Conservation (phyloP, 2,113 vertebrate species). For the Porphyrio hochstetteri region DNA sequence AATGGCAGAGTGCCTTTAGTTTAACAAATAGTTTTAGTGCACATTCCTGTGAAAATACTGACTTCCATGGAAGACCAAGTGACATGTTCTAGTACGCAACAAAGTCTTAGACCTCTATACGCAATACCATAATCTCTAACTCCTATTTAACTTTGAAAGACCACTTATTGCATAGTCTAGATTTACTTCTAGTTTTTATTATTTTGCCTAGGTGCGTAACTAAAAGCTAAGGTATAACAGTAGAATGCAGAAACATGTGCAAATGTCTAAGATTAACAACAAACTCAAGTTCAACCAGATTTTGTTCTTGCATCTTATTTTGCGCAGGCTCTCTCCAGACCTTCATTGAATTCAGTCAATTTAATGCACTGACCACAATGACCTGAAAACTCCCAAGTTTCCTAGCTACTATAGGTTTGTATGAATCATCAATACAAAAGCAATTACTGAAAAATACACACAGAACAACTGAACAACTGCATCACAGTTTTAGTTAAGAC, state of each 20-base stretch:
- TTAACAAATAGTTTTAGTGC: background rate
- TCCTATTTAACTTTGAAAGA: background rate
- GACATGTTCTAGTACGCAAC: background rate
- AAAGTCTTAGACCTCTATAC: background rate
- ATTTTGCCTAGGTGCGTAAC: background rate
- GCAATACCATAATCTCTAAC: background rate
- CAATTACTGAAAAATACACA: background rate
- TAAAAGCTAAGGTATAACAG: background rate
- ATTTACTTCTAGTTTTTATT: background rate
- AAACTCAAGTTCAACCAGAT: background rate
- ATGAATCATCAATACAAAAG: background rate
- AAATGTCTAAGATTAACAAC: background rate
- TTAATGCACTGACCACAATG: background rate
- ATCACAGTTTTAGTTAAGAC: background rate
- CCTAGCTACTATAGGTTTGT: background rate
- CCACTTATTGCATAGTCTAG: background rate
- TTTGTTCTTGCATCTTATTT: background rate
- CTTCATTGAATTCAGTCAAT: background rate
- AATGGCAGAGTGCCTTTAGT: background rate
- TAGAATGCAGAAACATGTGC: background rate
- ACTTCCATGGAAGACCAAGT: background rate
- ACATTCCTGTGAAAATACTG: background rate
- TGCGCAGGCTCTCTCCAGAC: background rate
- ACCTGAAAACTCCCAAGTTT: background rate
- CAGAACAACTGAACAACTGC: background rate